Conservation (phyloP, 2,888 invertebrate species). For the Idaea dimidiata region DNA sequence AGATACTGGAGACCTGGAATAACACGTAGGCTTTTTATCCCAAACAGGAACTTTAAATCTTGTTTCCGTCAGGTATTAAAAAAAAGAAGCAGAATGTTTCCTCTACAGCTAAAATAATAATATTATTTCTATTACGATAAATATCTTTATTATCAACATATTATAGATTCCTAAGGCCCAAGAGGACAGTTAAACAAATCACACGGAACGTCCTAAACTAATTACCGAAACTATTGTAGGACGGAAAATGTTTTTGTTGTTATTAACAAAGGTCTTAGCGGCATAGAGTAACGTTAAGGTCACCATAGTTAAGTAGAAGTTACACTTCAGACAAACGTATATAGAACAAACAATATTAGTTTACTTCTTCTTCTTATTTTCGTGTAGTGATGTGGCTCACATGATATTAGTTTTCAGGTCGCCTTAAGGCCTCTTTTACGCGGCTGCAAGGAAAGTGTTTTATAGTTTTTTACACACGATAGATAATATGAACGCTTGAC, state of each 20-base stretch:
- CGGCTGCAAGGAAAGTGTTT: no score
- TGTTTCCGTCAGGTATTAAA: background rate
- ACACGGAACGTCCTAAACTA: constrained; percentile 33
- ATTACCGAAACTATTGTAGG: constrained; percentile 33
- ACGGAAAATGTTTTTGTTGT: constrained; percentile 43
- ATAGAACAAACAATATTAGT: no score
- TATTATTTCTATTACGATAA: background rate
- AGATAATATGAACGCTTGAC: no score
- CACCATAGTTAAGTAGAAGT: background rate
- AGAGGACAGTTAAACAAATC: constrained; percentile 27
- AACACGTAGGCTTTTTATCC: no score
- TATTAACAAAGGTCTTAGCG: constrained; percentile 32
- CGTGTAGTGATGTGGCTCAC: no score
- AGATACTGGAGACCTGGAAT: no score
- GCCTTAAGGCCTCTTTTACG: no score
- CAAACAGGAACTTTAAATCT: no score
- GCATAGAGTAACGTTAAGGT: background rate
- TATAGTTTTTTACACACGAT: no score
- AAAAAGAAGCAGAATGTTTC: background rate
- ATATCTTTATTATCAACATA: background rate
- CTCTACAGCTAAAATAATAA: background rate
- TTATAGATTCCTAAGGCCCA: background rate
- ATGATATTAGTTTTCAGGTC: no score
- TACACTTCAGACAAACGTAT: background rate
- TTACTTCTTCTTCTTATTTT: no score